phyloP scores from a whole-genome alignment of 2,888 invertebrate genomes.

The Lysandra coridon region DNA sequence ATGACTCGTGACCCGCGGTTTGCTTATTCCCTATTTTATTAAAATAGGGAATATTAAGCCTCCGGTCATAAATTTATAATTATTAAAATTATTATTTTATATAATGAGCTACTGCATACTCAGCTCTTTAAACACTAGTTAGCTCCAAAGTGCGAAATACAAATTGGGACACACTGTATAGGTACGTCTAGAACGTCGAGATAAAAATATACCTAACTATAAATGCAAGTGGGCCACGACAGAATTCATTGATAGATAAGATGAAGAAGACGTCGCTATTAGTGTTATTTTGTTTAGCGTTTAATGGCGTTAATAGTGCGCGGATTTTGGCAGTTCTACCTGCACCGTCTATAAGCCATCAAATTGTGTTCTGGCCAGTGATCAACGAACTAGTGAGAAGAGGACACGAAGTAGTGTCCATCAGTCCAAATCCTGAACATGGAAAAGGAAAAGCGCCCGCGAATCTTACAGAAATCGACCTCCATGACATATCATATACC shows the following conservation, averaged over 20 bases:
- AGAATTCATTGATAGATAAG: conserved; percentile 2
- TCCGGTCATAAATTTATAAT: too few species aligned
- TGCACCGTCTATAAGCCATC: conserved; percentile 57
- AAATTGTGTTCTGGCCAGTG: conserved; percentile 49
- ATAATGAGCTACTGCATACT: neutral
- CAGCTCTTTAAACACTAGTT: neutral
- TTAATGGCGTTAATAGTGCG: conserved; percentile 41
- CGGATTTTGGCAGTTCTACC: conserved; percentile 56
- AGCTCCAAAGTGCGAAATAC: neutral
- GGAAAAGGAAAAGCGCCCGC: conserved; percentile 50
- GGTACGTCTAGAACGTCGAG: conserved; percentile 29
- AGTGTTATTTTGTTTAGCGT: conserved; percentile 27
- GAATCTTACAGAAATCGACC: conserved; percentile 55
- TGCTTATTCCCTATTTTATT: too few species aligned
- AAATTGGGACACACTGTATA: neutral
- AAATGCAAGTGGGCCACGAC: neutral
- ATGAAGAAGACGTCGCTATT: conserved; percentile 22
- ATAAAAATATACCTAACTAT: conserved; percentile 29
- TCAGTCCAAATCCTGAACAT: conserved; percentile 54
- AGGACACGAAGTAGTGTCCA: conserved; percentile 60
- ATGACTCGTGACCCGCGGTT: too few species aligned
- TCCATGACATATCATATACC: conserved; percentile 53
- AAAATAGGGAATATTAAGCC: too few species aligned
- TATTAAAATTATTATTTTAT: too few species aligned
- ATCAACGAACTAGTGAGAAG: conserved; percentile 52